Evolutionary conservation across 2,888 invertebrate species (phyloP).

Genomic region (Trisateles emortualis): DNA sequence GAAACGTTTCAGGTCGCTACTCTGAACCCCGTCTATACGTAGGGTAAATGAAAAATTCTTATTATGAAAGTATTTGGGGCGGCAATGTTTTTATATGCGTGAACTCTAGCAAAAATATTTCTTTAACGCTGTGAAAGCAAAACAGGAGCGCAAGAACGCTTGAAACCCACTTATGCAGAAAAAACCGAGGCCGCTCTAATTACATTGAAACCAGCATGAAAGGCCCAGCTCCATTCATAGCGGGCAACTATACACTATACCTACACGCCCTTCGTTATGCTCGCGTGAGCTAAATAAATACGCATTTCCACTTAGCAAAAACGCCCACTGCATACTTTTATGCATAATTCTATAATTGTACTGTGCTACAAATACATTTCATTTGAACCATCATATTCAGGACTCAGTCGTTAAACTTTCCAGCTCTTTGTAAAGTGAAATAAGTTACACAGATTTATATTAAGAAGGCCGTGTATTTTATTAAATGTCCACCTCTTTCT

Average conservation of each 20-base stretch:
- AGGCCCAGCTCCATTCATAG: conserved; percentile 71
- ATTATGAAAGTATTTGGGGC: conserved; percentile 30
- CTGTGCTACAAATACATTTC: conserved; percentile 27
- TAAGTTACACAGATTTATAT: conserved; percentile 42
- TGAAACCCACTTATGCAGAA: conserved; percentile 74
- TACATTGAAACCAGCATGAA: conserved; percentile 78
- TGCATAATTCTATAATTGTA: conserved; percentile 37
- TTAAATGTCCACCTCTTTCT: conserved; percentile 45
- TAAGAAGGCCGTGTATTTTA: conserved; percentile 40
- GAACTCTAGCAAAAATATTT: conserved; percentile 48
- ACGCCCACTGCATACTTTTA: conserved; percentile 28
- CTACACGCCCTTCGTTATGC: conserved; percentile 53
- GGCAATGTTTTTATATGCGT: conserved; percentile 42
- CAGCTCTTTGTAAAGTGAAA: conserved; percentile 30
- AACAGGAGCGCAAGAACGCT: conserved; percentile 64
- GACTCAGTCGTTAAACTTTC: conserved; percentile 31
- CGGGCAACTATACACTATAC: conserved; percentile 60
- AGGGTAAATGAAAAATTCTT: conserved; percentile 43
- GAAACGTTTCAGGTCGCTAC: conserved; percentile 36
- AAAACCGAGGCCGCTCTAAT: conserved; percentile 76
- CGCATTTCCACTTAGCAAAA: conserved; percentile 49
- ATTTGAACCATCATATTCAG: conserved; percentile 27
- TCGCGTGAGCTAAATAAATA: conserved; percentile 52
- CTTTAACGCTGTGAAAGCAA: conserved; percentile 50
- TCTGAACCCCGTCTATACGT: conserved; percentile 25